Evolutionary conservation across 2,113 vertebrate genomes (phyloP).

Genomic region (Alectura lathami): DNA sequence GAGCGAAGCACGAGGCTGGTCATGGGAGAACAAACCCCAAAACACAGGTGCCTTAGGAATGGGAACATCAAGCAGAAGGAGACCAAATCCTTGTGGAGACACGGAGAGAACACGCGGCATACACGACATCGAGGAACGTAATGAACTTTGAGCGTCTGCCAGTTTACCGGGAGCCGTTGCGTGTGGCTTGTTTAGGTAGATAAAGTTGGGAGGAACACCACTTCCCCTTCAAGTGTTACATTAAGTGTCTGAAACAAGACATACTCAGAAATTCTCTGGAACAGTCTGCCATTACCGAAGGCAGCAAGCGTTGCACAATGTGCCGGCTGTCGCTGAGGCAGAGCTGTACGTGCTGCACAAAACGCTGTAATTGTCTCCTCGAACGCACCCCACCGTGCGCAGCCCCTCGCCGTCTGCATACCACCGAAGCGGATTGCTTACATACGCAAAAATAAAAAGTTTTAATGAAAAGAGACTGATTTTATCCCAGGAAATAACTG

Average conservation of each 20-base stretch:
- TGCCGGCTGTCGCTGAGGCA: fast-evolving
- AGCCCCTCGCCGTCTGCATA: not conserved
- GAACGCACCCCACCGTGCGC: not conserved
- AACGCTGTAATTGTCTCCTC: fast-evolving
- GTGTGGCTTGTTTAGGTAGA: fast-evolving
- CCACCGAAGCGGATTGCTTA: fast-evolving
- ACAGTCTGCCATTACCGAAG: not conserved
- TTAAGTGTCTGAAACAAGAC: not conserved
- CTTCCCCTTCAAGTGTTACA: fast-evolving
- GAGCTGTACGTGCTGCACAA: fast-evolving
- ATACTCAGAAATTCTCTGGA: fast-evolving
- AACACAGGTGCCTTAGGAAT: not conserved
- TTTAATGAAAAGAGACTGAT: not conserved
- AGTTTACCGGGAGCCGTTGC: fast-evolving
- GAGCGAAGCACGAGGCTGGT: not conserved
- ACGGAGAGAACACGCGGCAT: fast-evolving
- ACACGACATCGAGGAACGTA: fast-evolving
- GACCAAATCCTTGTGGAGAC: fast-evolving
- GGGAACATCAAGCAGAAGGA: not conserved
- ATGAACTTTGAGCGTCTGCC: not conserved
- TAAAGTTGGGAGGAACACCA: fast-evolving
- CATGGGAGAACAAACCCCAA: fast-evolving
- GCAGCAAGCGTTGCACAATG: fast-evolving
- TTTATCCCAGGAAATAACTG: not conserved
- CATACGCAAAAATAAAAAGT: fast-evolving